Base-by-base conservation (phyloP, 2,113 vertebrate species). In the Acanthochromis polyacanthus region DNA sequence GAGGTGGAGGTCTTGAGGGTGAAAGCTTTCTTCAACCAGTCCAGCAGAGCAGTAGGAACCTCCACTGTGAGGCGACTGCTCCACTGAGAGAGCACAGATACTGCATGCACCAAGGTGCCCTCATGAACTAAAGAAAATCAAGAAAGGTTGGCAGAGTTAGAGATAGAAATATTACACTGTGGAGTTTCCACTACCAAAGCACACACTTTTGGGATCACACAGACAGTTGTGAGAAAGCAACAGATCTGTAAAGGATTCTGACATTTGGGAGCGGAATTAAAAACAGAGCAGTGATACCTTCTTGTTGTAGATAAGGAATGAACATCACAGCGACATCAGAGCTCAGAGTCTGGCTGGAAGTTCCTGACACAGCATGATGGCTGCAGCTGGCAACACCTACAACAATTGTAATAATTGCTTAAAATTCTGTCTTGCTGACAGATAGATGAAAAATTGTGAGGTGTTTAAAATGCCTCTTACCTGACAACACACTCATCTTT, bases 401-500 rank as follows among this genome's bases (percentile, higher is more conserved):
- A 55, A 70, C 4, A 71, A 19, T 36, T 36, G 9, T 10, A 36
- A 36, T 10, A 36, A 9, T 8, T 36, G 32, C 7, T 8, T 36
- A 36, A 36, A 36, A 36, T 7, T 48, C 46, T 20, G 2, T 51
- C 48, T 51, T 20, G 16, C 9, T 19, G 16, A 51, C 6, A 51
- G 19, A 43, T 15, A 40, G 12, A 1, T 40, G 6, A 20, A 51
- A 51, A 17, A 48, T 48, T 4, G 6, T 17, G 17, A 48, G 17
- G 46, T 16, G 8, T 55, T 9, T 20, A 1, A 17, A 40, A 28
- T 36, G 9, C 10, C 1, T 30, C 80, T 70, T 94, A 99, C 98
- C 98, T 94, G 98, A 99, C 84, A 99, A 94, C 52, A 99, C 95
- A 7, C 95, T 98, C 78, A 97, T 97, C 93, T 99, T 99, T 91